Evolutionary conservation across 2,113 vertebrate species (phyloP), one percentile per base, ranked within the genome.

Genomic region (Sceloporus undulatus): DNA sequence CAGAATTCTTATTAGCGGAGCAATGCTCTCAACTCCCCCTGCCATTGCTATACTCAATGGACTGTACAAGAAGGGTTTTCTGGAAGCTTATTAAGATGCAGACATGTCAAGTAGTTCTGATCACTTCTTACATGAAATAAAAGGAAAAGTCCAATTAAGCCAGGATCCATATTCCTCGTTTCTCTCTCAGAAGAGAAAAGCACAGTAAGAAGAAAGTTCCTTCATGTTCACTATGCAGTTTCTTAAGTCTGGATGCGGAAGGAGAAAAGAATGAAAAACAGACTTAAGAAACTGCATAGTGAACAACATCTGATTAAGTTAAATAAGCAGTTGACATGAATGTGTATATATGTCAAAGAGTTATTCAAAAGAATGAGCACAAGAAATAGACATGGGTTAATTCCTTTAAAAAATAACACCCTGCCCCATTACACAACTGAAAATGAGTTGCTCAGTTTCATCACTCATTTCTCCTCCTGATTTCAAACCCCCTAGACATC

Each of bases 351-450:
- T 66, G 62, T 66, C 34, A 82, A 81, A 62, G 14, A 65, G 59
- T 65, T 81, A 81, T 65, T 34, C 23, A 82, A 65, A 82, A 66
- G 62, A 29, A 16, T 81, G 62, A 38, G 80, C 80, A 82, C 62
- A 66, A 42, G 62, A 25, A 66, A 9, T 75, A 40, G 27, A 82
- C 38, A 68, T 82, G 40, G 16, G n/a, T 68, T 48, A 27, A 7
- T 68, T 68, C 27, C 42, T 70, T 68, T 27, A 42, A 62, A 42
- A 27, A 42, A 68, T 42, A 48, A 48, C 48, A 48, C 48, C 48
- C 48, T 48, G 48, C 48, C 5, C 48, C 48, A 48, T 48, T 70
- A 52, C 40, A 68, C 23, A n/a, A 70, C 48, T 82, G 81, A 70
- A 70, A 82, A 82, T 5, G 73, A 75, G 38, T 48, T 68, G 40